Base-by-base conservation (phyloP, 92 coral and sea anemone genomes). In the Phymanthus crucifer region DNA sequence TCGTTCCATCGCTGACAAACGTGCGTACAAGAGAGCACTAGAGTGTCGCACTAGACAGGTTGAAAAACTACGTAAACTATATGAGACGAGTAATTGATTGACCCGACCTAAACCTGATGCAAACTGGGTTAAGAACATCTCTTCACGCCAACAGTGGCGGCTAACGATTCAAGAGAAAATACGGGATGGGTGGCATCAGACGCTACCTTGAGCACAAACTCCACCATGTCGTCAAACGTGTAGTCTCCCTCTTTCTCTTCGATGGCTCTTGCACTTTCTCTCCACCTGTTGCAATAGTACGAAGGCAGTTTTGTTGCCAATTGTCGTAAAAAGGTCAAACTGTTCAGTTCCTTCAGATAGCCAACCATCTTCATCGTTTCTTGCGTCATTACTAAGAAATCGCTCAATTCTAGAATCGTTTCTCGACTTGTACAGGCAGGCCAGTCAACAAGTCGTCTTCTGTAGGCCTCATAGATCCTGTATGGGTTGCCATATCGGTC, bases 291-390 rank as follows among this genome's bases (percentile, higher is more conserved):
- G 43, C 78, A 56, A 70, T 84, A 91, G 83, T 61, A 66, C 4
- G 46, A n/a, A 3, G 90, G 92, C 0, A 85, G 83, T 31, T 88
- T 85, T 1, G 88, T 87, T 0, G 79, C 90, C 7, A 88, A 66
- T 21, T 88, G 85, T 24, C 78, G 87, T 1, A 91, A 83, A 34
- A 80, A 76, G 1, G 92, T 78, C 73, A 78, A 79, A 61, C 67
- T 92, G 75, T 92, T 79, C 50, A 92, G 47, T 48, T 92, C 97
- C 18, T 81, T 84, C 19, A 93, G 82, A 66, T 93, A 83, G 66
- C 83, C 83, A 4, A 85, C 92, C 0, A 93, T 66, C 68, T 71
- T 92, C 97, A 92, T 92, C 0, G 89, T 92, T 73, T 92, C 93
- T n/a, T 79, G 86, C 0, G 92, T 90, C 89, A 91, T 84, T 1